Percentiles rank a stretch among this genome's conserved stretches.
Evolutionary conservation across 2,113 vertebrate species (phyloP).

Genomic region (Glaucomys volans): DNA sequence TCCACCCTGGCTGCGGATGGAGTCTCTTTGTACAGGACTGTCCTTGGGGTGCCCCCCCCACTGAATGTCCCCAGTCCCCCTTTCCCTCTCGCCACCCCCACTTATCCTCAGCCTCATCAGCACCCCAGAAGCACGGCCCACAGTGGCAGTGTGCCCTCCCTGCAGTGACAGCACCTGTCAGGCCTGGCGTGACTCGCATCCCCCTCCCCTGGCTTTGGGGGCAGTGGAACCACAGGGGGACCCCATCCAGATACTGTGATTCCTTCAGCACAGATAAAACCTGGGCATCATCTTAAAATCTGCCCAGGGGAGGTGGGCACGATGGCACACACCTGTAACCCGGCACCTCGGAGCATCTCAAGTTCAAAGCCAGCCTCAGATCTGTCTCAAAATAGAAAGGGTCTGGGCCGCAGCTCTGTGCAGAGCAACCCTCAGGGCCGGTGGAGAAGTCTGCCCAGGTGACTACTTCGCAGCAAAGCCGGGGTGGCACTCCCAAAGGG

Average conservation of each 20-base stretch:
- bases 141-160: background rate
- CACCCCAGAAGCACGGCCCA: background rate
- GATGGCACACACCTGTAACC: no score
- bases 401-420: no score
- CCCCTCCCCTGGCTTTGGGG: accelerated
- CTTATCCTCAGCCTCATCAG: background rate
- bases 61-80: no score
- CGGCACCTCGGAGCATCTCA: no score
- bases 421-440: no score
- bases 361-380: no score
- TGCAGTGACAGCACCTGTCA: background rate
- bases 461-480: background rate
- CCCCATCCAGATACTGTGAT: background rate
- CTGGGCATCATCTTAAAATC: background rate
- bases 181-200: accelerated
- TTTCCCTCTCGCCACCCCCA: accelerated
- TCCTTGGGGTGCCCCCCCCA: no score
- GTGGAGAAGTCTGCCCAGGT: background rate
- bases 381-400: no score
- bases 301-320: background rate
- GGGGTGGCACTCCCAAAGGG: background rate
- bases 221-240: accelerated
- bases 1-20: accelerated
- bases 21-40: background rate
- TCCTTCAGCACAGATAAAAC: accelerated